phyloP scores from a whole-genome alignment of 2,113 vertebrate species.

The western clawed frog (Xenopus tropicalis) region DNA sequence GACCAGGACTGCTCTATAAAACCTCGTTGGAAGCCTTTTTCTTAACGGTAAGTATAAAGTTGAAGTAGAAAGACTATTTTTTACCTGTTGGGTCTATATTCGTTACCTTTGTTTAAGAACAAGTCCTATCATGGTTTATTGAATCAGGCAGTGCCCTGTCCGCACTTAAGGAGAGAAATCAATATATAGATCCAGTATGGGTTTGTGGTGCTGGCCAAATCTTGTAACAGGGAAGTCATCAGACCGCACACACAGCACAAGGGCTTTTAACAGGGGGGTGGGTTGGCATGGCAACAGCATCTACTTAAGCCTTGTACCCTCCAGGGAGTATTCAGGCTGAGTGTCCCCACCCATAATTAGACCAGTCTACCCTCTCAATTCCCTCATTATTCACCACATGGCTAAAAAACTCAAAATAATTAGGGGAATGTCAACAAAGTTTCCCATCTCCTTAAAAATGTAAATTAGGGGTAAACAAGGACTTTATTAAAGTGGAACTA shows the following conservation, averaged over 20 bases:
- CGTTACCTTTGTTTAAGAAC: neutral
- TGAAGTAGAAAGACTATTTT: too few relatives aligned
- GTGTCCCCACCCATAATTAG: slow-evolving; percentile 38
- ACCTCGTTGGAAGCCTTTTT: too few relatives aligned
- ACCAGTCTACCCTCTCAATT: neutral
- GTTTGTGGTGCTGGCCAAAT: slow-evolving; percentile 9
- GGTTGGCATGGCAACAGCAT: slow-evolving; percentile 57
- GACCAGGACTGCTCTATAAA: too few relatives aligned
- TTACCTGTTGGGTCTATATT: too few relatives aligned
- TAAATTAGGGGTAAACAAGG: too few relatives aligned
- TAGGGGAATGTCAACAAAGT: neutral
- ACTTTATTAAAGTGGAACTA: too few relatives aligned
- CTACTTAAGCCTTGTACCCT: slow-evolving; percentile 49
- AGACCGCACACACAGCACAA: slow-evolving; percentile 11
- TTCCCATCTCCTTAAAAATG: neutral
- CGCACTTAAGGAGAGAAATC: neutral
- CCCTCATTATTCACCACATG: neutral
- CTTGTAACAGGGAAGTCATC: slow-evolving; percentile 23
- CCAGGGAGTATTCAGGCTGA: slow-evolving; percentile 40
- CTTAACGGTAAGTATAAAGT: too few relatives aligned
- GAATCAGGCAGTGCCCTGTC: neutral
- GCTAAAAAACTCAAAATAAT: slow-evolving; percentile 12
- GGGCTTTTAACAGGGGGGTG: slow-evolving; percentile 11
- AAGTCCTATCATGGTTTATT: neutral
- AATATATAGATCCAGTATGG: slow-evolving; percentile 6